These are phyloP conservation scores for Philopedon plagiatum DNA, from an alignment of 2,888 invertebrate genomes.

Conservation along the genomic window DNA sequence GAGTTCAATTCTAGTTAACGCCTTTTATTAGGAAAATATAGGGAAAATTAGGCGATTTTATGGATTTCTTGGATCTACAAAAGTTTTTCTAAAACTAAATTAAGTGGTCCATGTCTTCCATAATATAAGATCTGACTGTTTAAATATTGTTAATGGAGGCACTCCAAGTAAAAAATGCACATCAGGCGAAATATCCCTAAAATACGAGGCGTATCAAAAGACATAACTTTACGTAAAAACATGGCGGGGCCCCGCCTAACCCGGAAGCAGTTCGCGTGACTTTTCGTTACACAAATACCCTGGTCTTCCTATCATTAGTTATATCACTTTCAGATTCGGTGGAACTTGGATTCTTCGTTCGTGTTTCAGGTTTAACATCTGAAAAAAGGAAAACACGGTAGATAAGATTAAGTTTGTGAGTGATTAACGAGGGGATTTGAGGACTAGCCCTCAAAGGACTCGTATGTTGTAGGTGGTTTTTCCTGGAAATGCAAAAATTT, in stretches of 20 bases:
- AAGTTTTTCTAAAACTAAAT: no score
- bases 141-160: no score
- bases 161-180: no score
- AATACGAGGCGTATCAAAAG: neutral
- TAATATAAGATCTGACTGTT: no score
- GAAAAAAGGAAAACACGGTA: neutral
- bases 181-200: no score
- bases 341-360: neutral
- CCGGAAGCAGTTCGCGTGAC: conserved; percentile 63
- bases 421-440: neutral
- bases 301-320: neutral
- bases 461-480: no score
- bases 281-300: conserved; percentile 49
- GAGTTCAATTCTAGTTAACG: conserved; percentile 2
- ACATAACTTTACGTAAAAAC: conserved; percentile 51
- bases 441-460: neutral
- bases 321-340: neutral
- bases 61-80: no score
- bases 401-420: neutral
- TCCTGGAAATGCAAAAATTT: neutral
- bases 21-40: conserved; percentile 2
- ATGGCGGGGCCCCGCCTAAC: conserved; percentile 65
- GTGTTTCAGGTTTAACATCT: neutral
- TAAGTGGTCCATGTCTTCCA: no score
- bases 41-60: neutral